A percentile compares a stretch with the other conserved stretches of the same genome.
Conservation (phyloP, 30 jellyfish, hydroid and myxozoan genomes). For the Sanderia malayensis region DNA sequence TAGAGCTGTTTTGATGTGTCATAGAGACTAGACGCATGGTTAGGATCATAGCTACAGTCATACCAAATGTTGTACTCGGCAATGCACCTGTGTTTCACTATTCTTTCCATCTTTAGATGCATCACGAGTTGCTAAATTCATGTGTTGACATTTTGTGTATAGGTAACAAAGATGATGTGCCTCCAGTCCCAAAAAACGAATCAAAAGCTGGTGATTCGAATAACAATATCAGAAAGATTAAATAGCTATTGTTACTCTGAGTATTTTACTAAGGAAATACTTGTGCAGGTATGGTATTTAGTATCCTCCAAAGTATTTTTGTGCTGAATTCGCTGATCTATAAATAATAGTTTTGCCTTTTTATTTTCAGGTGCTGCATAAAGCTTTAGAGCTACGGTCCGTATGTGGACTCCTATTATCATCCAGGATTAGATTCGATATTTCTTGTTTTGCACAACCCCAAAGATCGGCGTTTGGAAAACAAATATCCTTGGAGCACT, state of each 20-base stretch:
- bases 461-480: conserved; percentile 22
- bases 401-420: conserved; percentile 56
- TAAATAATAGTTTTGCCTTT: not conserved
- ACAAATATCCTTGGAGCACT: conserved; percentile 47
- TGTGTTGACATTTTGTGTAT: not conserved
- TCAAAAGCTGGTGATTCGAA: not conserved
- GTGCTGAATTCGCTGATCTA: no score
- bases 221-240: no score
- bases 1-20: no score
- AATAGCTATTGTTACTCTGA: conserved; percentile 53
- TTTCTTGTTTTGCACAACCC: conserved; percentile 80
- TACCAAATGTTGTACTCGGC: not conserved
- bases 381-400: conserved; percentile 67
- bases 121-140: not conserved
- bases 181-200: not conserved
- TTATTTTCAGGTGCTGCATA: conserved; percentile 56
- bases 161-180: not conserved
- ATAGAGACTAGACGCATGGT: no score
- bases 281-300: conserved; percentile 54
- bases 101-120: no score
- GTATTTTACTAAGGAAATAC: conserved; percentile 41
- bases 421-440: conserved; percentile 46
- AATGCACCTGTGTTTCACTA: not conserved
- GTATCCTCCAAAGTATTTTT: no score
- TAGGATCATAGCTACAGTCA: no score